Evolutionary conservation across 2,888 invertebrate genomes (phyloP), one percentile per base, ranked within the genome.

Genomic region (Parasteatoda lunata): DNA sequence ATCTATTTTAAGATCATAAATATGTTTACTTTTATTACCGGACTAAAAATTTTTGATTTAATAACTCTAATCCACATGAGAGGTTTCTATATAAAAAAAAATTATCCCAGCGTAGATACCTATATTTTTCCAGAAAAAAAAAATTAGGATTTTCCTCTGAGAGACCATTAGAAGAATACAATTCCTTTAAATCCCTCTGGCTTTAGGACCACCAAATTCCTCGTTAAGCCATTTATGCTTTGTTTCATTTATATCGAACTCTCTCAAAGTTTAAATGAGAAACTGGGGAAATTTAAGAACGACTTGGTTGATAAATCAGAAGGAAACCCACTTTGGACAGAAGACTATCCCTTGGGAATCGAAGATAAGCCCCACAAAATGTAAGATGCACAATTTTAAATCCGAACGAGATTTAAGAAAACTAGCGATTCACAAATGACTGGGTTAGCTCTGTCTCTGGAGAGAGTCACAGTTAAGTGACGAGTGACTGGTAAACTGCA

Each of bases 241-340:
- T 49, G 77, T 70, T 54, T 71, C 48, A 70, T 71, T 52, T 68
- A 13, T 15, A 7, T 9, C 9, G n/a, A 9, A 11, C 5, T 13
- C 47, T 71, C 71, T 59, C 79, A 47, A 1, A 65, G 49, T 70
- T 48, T n/a, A 49, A 77, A 48, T 7, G 48, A 47, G 30, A 70
- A 49, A 71, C 30, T 70, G 59, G 59, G 71, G 70, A 79, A 59
- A 71, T 69, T 79, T 71, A 79, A 79, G 72, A 65, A 65, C n/a
- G 65, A 70, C 70, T 71, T 76, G 54, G 59, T 59, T 80, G 80
- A 80, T 80, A 72, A 80, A 80, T 80, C 66, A 72, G 51, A 15
- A 30, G 13, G 65, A 45, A 2, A 49, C 79, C 48, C 13, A 54
- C 5, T 71, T n/a, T 49, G 72, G 80, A 66, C 80, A 80, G 80